Evolutionary conservation across 2,113 vertebrate species (phyloP).

Genomic region (Pan paniscus): DNA sequence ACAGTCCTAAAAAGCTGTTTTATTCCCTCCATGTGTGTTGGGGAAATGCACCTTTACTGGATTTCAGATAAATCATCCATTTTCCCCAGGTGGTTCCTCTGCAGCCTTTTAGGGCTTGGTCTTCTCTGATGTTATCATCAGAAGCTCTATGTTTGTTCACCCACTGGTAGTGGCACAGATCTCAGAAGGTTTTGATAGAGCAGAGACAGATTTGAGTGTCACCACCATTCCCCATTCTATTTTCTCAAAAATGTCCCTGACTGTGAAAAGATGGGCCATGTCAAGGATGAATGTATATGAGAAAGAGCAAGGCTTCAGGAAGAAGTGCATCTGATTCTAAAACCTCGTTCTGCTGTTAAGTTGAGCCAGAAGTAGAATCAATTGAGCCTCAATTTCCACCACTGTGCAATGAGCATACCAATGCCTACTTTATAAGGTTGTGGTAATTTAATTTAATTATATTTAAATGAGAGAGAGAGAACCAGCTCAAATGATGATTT

Average conservation of each 20-base stretch:
- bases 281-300: neutral
- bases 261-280: neutral
- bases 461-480: neutral
- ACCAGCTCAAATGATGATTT: neutral
- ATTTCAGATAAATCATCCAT: neutral
- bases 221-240: neutral
- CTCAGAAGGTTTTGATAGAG: neutral
- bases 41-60: neutral
- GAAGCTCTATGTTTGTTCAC: neutral
- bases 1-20: neutral
- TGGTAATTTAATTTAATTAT: neutral
- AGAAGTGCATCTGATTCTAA: neutral
- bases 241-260: neutral
- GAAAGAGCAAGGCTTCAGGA: neutral
- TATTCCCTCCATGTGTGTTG: neutral
- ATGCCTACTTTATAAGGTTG: neutral
- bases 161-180: neutral
- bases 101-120: neutral
- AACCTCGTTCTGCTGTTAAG: neutral
- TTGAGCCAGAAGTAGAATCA: neutral
- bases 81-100: neutral
- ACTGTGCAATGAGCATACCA: no score
- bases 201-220: neutral
- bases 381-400: neutral
- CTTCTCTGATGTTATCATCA: neutral